A percentile compares a stretch with the other conserved stretches of the same genome.
Conservation (phyloP, 2,113 vertebrate genomes). For the Onychostoma macrolepis region DNA sequence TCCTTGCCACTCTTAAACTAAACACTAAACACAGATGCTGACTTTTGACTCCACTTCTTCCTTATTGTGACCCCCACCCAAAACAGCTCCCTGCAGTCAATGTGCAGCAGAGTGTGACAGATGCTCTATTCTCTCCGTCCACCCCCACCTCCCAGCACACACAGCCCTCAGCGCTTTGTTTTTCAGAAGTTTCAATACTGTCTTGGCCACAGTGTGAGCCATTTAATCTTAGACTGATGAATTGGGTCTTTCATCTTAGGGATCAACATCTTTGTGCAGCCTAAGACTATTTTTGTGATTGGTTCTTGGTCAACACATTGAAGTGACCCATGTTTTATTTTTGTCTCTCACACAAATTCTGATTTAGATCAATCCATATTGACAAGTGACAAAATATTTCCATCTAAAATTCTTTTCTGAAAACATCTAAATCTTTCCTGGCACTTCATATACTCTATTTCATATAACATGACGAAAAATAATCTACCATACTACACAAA, state of each 20-base stretch:
- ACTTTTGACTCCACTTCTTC: conserved; percentile 35
- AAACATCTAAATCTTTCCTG: background rate
- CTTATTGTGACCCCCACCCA: conserved; percentile 10
- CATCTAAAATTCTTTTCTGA: background rate
- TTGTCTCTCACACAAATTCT: background rate
- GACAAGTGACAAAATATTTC: background rate
- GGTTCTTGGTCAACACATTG: background rate
- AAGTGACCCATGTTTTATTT: background rate
- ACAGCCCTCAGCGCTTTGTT: conserved; percentile 12
- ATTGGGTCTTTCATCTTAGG: background rate
- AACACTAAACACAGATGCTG: conserved; percentile 11
- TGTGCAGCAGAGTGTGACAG: conserved; percentile 50
- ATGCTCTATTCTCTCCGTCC: conserved; percentile 49
- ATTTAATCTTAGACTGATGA: conserved; percentile 25
- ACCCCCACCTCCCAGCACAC: conserved; percentile 6
- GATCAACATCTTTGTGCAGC: conserved; percentile 12
- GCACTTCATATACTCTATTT: background rate
- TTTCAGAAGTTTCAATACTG: conserved; percentile 19
- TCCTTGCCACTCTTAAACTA: background rate
- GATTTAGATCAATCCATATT: background rate
- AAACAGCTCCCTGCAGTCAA: conserved; percentile 23
- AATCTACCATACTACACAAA: background rate
- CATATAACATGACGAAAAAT: background rate
- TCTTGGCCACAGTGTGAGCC: background rate
- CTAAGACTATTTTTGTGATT: background rate